These are phyloP conservation scores for Chydorus sphaericus DNA, from an alignment of 2,888 invertebrate genomes.

Conservation along the genomic window DNA sequence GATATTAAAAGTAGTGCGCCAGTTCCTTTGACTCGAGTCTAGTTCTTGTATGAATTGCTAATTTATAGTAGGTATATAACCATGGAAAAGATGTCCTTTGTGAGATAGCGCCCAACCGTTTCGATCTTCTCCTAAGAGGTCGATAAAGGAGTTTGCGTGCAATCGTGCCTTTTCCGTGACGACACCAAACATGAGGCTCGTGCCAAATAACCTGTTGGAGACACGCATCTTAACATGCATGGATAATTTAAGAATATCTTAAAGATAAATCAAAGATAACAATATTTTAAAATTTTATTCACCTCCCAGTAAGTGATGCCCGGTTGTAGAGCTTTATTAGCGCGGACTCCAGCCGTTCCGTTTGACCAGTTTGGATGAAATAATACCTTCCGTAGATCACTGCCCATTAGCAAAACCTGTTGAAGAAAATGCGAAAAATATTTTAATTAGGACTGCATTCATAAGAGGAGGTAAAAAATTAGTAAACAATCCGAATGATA, in stretches of 20 bases:
- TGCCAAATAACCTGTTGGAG: constrained; percentile 51
- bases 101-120: constrained; percentile 58
- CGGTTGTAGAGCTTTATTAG: constrained; percentile 47
- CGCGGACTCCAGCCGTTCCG: constrained; percentile 54
- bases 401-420: not conserved
- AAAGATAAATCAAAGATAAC: not conserved
- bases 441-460: too few species aligned
- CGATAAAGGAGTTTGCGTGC: constrained; percentile 50
- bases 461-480: too few species aligned
- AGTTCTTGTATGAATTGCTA: too few species aligned
- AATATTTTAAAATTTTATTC: too few species aligned
- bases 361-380: constrained; percentile 64
- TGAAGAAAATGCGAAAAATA: too few species aligned
- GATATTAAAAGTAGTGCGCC: too few species aligned
- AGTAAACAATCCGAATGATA: too few species aligned
- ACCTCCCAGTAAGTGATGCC: constrained; percentile 22
- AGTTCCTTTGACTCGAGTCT: too few species aligned
- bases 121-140: constrained; percentile 53
- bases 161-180: constrained; percentile 41
- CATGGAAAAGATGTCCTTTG: constrained; percentile 53
- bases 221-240: constrained; percentile 46
- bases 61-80: too few species aligned
- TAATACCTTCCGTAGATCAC: constrained; percentile 39
- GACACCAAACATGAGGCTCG: constrained; percentile 60
- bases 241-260: constrained; percentile 24